These are phyloP conservation scores for Coregonus clupeaformis DNA, from an alignment of 2,113 vertebrate genomes.

Conservation along the genomic window DNA sequence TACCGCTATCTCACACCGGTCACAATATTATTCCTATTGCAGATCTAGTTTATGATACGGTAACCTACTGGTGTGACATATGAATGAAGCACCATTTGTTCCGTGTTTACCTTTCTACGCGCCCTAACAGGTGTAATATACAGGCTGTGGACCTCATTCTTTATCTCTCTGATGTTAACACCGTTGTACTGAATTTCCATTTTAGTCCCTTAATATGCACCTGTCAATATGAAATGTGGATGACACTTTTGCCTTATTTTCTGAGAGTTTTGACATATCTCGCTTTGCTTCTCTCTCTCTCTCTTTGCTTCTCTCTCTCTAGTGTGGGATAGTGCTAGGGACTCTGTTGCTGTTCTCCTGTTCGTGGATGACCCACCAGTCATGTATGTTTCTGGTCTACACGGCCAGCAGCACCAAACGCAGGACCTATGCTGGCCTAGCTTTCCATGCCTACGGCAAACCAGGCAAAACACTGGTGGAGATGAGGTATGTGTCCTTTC, in stretches of 20 bases:
- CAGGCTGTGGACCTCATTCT: too few relatives aligned
- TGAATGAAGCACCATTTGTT: too few relatives aligned
- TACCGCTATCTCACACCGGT: constrained; percentile 10
- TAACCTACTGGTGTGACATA: too few relatives aligned
- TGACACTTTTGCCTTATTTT: not conserved
- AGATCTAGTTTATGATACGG: too few relatives aligned
- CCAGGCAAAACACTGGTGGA: constrained; percentile 93
- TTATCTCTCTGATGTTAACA: too few relatives aligned
- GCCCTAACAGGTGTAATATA: too few relatives aligned
- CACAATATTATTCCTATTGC: constrained; percentile 5
- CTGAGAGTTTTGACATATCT: too few relatives aligned
- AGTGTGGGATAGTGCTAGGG: constrained; percentile 95
- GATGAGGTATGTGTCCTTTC: constrained; percentile 79
- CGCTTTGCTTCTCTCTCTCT: not conserved
- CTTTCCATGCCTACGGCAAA: constrained; percentile 94
- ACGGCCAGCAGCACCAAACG: constrained; percentile 91
- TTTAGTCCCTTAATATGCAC: not conserved
- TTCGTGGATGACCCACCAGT: constrained; percentile 98
- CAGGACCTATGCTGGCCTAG: constrained; percentile 92
- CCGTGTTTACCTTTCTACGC: too few relatives aligned
- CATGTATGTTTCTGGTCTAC: constrained; percentile 97
- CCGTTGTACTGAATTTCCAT: too few relatives aligned
- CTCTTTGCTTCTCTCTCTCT: not conserved
- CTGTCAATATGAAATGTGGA: not conserved
- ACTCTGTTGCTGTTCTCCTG: constrained; percentile 88